Evolutionary conservation across 2,797 vertebrate species (phyloP).

Genomic region (Melanotaenia nigrans): DNA sequence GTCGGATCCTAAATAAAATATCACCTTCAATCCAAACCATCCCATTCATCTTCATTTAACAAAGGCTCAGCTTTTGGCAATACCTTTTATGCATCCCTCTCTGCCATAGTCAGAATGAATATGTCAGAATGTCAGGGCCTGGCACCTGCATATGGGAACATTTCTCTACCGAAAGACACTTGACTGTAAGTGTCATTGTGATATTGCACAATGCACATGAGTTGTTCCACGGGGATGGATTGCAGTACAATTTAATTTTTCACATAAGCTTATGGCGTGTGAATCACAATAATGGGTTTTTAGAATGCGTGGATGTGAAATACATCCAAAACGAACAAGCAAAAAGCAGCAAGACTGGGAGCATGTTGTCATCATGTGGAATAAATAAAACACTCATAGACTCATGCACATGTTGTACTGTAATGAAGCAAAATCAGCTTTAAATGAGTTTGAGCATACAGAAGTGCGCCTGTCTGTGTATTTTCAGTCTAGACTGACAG

Average conservation of each 20-base stretch:
- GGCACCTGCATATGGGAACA: conserved; percentile 49
- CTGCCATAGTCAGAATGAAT: conserved; percentile 64
- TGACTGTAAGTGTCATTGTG: conserved; percentile 40
- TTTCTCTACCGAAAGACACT: conserved; percentile 41
- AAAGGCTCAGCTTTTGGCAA: conserved; percentile 75
- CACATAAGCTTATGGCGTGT: conserved; percentile 14
- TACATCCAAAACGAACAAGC: conserved; percentile 24
- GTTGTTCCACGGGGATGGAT: conserved; percentile 16
- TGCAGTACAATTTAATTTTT: conserved; percentile 49
- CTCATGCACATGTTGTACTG: conserved; percentile 1
- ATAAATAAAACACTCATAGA: conserved; percentile 8
- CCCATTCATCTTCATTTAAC: conserved; percentile 85
- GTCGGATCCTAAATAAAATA: conserved; percentile 86
- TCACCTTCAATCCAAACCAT: conserved; percentile 82
- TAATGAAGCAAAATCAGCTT: conserved; percentile 38
- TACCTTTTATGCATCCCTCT: conserved; percentile 66
- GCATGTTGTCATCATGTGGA: neutral
- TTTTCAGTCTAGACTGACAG: conserved; percentile 63
- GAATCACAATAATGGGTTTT: conserved; percentile 20
- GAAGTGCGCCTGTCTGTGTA: conserved; percentile 26
- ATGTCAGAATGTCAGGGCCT: conserved; percentile 64
- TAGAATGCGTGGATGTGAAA: conserved; percentile 22
- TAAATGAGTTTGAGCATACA: conserved; percentile 14
- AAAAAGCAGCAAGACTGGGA: conserved; percentile 2
- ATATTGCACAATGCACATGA: conserved; percentile 18